Conservation (phyloP, 1,140 invertebrate genomes). For the Lordiphosa mommai region DNA sequence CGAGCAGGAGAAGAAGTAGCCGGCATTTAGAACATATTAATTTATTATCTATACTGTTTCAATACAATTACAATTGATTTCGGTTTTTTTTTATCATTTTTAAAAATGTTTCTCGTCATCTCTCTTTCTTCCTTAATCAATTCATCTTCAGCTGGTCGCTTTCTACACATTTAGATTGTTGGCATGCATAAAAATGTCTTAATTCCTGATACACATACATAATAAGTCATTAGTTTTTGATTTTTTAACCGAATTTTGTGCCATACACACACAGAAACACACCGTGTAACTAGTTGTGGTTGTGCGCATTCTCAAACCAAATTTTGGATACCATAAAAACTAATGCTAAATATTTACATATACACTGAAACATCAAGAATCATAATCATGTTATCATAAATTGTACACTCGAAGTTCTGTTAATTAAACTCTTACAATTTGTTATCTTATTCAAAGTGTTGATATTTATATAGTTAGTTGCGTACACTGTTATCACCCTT, state of each 20-base stretch:
- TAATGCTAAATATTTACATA: slow-evolving; percentile 12
- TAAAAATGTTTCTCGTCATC: slow-evolving; percentile 51
- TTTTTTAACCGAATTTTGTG: slow-evolving; percentile 13
- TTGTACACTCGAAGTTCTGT: too few relatives aligned
- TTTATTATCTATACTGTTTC: slow-evolving; percentile 76
- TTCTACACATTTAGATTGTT: slow-evolving; percentile 77
- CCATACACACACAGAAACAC: too few relatives aligned
- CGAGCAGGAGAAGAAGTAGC: slow-evolving; percentile 79
- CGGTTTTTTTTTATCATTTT: slow-evolving; percentile 40
- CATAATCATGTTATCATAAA: too few relatives aligned
- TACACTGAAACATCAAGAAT: too few relatives aligned
- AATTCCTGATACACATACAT: slow-evolving; percentile 21
- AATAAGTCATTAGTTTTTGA: slow-evolving; percentile 25
- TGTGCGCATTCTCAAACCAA: too few relatives aligned
- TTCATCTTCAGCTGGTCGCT: slow-evolving; percentile 30
- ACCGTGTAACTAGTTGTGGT: background rate
- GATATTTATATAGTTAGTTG: slow-evolving; percentile 16
- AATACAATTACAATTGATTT: slow-evolving; percentile 68
- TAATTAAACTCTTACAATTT: too few relatives aligned
- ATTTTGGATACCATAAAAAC: slow-evolving; percentile 1
- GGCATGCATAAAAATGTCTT: slow-evolving; percentile 67
- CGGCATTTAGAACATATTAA: slow-evolving; percentile 71
- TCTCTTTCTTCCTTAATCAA: slow-evolving; percentile 5
- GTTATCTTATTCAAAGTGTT: slow-evolving; percentile 16
- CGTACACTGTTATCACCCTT: too few relatives aligned